phyloP scores from a whole-genome alignment of 2,888 invertebrate genomes.

The Tetragnatha montana region DNA sequence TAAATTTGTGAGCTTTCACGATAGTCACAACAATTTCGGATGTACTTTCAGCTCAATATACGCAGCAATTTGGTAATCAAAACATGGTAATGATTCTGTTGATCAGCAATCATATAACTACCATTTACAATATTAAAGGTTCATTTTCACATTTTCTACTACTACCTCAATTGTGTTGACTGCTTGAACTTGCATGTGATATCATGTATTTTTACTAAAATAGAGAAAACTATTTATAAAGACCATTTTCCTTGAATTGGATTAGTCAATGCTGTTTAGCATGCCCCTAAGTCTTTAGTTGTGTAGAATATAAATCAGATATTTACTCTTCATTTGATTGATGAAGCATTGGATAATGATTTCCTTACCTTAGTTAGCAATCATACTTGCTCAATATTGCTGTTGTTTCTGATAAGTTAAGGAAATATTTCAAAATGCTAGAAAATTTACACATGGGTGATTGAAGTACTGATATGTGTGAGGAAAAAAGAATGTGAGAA shows the following conservation, averaged over 20 bases:
- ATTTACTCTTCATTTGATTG: not conserved
- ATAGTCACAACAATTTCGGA: not conserved
- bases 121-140: not conserved
- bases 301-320: not conserved
- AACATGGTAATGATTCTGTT: not conserved
- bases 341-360: not conserved
- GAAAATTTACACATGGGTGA: not conserved
- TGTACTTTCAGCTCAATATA: not conserved
- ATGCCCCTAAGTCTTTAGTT: not conserved
- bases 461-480: not conserved
- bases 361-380: not conserved
- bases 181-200: constrained; percentile 44
- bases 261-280: not conserved
- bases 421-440: not conserved
- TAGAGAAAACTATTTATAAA: constrained; percentile 39
- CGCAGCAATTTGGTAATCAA: not conserved
- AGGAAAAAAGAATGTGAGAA: not conserved
- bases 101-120: not conserved
- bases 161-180: constrained; percentile 45
- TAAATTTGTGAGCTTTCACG: not conserved
- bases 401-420: not conserved
- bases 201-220: constrained; percentile 43
- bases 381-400: not conserved
- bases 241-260: constrained; percentile 7
- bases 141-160: not conserved